Evolutionary conservation across 92 coral and sea anemone species (phyloP).

Genomic region (Actinernus sp.): DNA sequence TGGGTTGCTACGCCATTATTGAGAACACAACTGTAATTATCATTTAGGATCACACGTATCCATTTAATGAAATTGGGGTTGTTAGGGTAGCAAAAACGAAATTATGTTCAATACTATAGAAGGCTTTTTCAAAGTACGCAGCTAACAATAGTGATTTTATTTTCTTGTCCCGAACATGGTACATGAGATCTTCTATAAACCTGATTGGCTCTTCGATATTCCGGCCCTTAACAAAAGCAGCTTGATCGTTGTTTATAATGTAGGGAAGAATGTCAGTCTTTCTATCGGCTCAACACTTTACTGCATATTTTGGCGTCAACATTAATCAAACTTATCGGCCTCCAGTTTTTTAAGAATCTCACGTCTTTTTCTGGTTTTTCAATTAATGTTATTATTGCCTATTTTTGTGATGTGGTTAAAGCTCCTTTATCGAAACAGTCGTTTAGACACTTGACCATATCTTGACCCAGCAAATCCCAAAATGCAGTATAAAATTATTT

Average conservation of each 20-base stretch:
- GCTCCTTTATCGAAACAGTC: neutral
- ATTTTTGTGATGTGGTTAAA: constrained; percentile 2
- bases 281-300: constrained; percentile 2
- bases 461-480: neutral
- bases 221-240: neutral
- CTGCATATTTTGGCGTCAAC: constrained; percentile 12
- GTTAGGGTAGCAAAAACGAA: neutral
- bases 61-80: neutral
- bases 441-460: neutral
- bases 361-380: constrained; percentile 1
- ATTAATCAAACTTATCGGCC: constrained; percentile 7
- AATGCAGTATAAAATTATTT: constrained; percentile 11
- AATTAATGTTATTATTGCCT: neutral
- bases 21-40: neutral
- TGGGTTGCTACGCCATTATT: constrained; percentile 14
- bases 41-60: neutral
- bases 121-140: constrained; percentile 12
- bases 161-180: too few relatives aligned
- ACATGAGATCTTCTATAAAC: neutral
- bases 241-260: neutral
- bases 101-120: constrained; percentile 7
- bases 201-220: constrained; percentile 1
- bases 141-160: neutral
- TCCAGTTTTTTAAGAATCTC: neutral
- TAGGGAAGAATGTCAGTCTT: neutral